Percentiles rank a stretch among this genome's conserved stretches.
Conservation (phyloP, 2,888 invertebrate species). For the Habrosyne pyritoides region DNA sequence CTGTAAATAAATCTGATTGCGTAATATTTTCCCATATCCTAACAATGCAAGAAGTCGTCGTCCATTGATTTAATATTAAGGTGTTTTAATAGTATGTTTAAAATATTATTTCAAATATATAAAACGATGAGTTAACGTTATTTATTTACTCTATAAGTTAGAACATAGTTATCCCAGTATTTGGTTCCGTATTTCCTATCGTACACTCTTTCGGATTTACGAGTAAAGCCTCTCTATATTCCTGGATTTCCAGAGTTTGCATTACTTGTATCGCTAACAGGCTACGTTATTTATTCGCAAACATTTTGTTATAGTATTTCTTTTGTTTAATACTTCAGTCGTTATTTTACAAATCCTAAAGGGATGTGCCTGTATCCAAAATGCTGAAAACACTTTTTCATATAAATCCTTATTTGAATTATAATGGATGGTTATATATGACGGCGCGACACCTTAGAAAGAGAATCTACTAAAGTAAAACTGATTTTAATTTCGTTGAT, state of each 20-base stretch:
- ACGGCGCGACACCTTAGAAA: too few relatives aligned
- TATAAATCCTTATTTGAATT: neutral
- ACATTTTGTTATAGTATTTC: neutral
- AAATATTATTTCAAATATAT: neutral
- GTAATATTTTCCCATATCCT: too few relatives aligned
- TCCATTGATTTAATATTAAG: too few relatives aligned
- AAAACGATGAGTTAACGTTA: too few relatives aligned
- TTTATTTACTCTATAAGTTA: too few relatives aligned
- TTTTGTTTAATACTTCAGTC: too few relatives aligned
- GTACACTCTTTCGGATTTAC: conserved; percentile 29
- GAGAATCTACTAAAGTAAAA: too few relatives aligned
- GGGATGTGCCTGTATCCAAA: neutral
- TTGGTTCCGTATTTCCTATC: conserved; percentile 23
- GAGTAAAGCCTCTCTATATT: conserved; percentile 28
- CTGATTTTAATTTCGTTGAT: too few relatives aligned
- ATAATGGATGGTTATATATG: too few relatives aligned
- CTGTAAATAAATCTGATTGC: too few relatives aligned
- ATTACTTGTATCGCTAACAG: conserved; percentile 41
- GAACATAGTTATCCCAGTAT: neutral
- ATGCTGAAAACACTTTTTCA: neutral
- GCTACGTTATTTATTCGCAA: conserved; percentile 39
- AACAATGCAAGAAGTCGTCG: too few relatives aligned
- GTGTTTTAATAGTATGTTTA: too few relatives aligned
- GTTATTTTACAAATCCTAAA: neutral
- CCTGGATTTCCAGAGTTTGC: conserved; percentile 38